Evolutionary conservation across 2,113 vertebrate species (phyloP).

Genomic region (Anolis carolinensis): DNA sequence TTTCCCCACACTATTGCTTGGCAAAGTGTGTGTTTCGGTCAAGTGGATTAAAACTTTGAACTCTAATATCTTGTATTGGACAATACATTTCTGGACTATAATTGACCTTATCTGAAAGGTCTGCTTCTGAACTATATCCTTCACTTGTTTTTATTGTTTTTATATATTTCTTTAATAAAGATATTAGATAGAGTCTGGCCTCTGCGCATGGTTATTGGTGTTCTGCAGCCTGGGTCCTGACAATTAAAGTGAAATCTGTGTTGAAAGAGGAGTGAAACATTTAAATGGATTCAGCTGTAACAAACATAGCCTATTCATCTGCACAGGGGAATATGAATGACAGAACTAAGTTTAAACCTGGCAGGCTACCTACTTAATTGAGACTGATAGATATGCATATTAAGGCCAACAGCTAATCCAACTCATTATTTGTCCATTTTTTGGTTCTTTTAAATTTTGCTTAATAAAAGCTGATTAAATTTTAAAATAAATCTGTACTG

Average conservation of each 20-base stretch:
- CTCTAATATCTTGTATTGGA: no score
- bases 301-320: conserved; percentile 54
- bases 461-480: conserved; percentile 23
- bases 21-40: no score
- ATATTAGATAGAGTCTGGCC: no score
- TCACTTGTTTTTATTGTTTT: no score
- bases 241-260: conserved; percentile 30
- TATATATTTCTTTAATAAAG: no score
- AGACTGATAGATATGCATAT: conserved; percentile 48
- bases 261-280: conserved; percentile 5
- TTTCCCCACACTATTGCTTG: no score
- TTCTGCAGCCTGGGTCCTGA: no score
- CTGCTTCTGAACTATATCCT: no score
- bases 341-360: conserved; percentile 49
- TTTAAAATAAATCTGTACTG: not conserved
- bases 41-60: no score
- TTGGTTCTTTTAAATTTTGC: conserved; percentile 34
- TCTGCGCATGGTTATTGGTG: no score
- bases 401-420: conserved; percentile 2
- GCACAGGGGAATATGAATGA: conserved; percentile 43
- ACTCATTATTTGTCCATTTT: conserved; percentile 10
- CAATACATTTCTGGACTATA: no score
- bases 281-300: conserved; percentile 57
- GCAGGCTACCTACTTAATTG: conserved; percentile 35
- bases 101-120: no score